Percentiles rank a stretch among this genome's conserved stretches.
These are phyloP conservation scores for Saccostrea cuccullata DNA, from an alignment of 1,140 invertebrate species.

Conservation along the genomic window DNA sequence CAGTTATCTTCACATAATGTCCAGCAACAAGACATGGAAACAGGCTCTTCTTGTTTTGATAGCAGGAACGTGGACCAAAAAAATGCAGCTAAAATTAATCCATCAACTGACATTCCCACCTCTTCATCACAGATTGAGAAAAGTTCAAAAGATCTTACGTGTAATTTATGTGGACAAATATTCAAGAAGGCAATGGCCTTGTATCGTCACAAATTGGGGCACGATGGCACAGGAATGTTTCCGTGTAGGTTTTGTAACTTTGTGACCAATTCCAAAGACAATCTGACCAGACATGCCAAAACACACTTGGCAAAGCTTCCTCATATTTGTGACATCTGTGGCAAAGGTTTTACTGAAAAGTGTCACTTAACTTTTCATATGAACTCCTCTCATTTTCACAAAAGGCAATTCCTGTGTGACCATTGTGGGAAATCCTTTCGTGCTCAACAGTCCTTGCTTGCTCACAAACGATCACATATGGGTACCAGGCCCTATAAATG, in stretches of 20 bases:
- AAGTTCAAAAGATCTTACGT: background rate
- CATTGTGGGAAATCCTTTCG: slow-evolving; percentile 30
- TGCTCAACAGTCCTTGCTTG: background rate
- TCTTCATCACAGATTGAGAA: background rate
- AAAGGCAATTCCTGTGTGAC: slow-evolving; percentile 17
- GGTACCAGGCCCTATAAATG: background rate
- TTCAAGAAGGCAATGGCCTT: slow-evolving; percentile 19
- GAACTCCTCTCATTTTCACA: background rate
- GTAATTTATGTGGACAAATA: slow-evolving; percentile 23
- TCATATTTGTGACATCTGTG: slow-evolving; percentile 32
- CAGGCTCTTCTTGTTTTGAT: background rate
- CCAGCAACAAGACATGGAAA: background rate
- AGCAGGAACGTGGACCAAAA: background rate
- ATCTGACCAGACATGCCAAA: slow-evolving; percentile 6
- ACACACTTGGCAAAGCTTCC: background rate
- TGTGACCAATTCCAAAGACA: background rate
- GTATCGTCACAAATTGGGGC: slow-evolving; percentile 11
- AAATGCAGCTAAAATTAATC: background rate
- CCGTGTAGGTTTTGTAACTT: slow-evolving; percentile 15
- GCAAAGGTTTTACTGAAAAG: slow-evolving; percentile 18
- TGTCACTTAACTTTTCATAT: background rate
- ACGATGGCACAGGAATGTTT: slow-evolving; percentile 21
- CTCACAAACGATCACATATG: slow-evolving; percentile 4
- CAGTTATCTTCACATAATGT: background rate
- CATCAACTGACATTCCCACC: background rate